Evolutionary conservation across 2,113 vertebrate species (phyloP).

Genomic region (Camarhynchus parvulus): DNA sequence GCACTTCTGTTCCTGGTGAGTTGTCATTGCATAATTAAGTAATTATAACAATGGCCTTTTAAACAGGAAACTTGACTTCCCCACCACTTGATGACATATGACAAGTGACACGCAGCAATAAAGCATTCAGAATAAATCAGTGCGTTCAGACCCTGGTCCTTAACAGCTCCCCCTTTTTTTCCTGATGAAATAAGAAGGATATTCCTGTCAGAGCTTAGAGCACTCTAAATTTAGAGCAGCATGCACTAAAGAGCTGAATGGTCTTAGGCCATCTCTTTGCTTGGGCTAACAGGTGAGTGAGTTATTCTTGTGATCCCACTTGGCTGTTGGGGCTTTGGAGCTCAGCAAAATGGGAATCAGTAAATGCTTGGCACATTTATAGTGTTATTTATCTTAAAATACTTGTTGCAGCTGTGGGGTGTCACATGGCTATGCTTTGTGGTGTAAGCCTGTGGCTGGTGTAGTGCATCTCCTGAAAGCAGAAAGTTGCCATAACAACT

Average conservation of each 20-base stretch:
- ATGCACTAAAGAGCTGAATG: not conserved
- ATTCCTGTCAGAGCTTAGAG: not conserved
- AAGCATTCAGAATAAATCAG: not conserved
- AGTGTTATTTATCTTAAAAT: not conserved
- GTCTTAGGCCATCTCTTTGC: accelerated
- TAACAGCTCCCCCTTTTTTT: not conserved
- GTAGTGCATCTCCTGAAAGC: not conserved
- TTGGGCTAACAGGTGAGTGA: not conserved
- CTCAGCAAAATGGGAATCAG: not conserved
- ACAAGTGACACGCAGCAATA: not conserved
- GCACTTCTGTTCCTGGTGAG: not conserved
- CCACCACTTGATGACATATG: accelerated
- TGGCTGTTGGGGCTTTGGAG: not conserved
- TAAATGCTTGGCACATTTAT: not conserved
- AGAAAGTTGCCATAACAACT: conserved; percentile 60
- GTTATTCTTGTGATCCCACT: not conserved
- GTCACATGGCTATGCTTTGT: not conserved
- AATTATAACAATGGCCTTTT: not conserved
- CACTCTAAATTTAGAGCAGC: not conserved
- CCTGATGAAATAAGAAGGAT: not conserved
- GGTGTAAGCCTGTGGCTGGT: not conserved
- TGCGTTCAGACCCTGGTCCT: not conserved
- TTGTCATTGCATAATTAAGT: not conserved
- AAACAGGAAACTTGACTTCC: not conserved
- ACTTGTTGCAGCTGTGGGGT: not conserved